phyloP scores from a whole-genome alignment of 2,888 invertebrate genomes.

The Hylaea fasciaria region DNA sequence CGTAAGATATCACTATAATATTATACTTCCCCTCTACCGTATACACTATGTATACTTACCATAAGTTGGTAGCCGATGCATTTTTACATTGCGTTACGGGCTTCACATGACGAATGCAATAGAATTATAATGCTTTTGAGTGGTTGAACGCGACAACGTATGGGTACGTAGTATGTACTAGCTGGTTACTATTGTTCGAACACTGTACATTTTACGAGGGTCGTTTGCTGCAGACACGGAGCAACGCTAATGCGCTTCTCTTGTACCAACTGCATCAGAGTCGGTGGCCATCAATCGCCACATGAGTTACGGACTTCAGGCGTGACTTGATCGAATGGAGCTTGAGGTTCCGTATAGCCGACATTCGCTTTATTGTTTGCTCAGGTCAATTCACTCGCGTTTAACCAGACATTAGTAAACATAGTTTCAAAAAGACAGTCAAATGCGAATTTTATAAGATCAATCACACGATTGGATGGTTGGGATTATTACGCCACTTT shows the following conservation, averaged over 20 bases:
- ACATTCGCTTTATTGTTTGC: constrained; percentile 1
- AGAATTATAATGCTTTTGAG: neutral
- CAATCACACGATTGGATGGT: neutral
- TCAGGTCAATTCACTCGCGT: constrained; percentile 7
- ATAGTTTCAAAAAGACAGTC: constrained; percentile 1
- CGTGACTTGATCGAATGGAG: constrained; percentile 23
- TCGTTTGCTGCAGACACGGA: constrained; percentile 2
- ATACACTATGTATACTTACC: neutral
- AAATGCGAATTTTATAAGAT: constrained; percentile 9
- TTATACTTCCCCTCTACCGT: neutral
- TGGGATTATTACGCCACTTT: neutral
- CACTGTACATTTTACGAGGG: constrained; percentile 7
- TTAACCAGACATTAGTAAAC: constrained; percentile 23
- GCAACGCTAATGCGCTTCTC: constrained; percentile 25
- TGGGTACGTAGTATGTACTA: no score
- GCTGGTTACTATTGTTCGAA: neutral
- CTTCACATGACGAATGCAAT: neutral
- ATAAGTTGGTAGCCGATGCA: constrained; percentile 2
- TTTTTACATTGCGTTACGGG: constrained; percentile 5
- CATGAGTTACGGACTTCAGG: constrained; percentile 22
- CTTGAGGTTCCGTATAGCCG: constrained; percentile 14
- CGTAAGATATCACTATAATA: neutral
- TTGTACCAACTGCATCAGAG: neutral
- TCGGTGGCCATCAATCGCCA: constrained; percentile 17
- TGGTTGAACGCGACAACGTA: constrained; percentile 1